These are phyloP conservation scores for Nasonia oneida DNA, from an alignment of 2,888 invertebrate genomes.

Conservation along the genomic window DNA sequence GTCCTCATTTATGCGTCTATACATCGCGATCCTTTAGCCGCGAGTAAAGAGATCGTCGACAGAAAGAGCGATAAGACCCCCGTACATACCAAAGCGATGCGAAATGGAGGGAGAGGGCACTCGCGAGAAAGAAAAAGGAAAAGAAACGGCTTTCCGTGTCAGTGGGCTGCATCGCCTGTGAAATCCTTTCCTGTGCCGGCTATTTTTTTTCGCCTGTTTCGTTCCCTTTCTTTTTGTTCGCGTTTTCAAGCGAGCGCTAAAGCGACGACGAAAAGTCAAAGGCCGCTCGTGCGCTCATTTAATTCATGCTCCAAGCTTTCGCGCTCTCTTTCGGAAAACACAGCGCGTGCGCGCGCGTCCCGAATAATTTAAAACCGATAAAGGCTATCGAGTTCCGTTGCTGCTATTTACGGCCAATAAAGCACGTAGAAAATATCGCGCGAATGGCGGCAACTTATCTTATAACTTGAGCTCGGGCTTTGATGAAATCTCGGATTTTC, in stretches of 20 bases:
- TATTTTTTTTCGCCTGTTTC: background rate
- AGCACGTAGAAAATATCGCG: constrained; percentile 50
- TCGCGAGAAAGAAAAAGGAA: background rate
- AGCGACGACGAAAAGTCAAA: constrained; percentile 33
- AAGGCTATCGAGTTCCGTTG: constrained; percentile 45
- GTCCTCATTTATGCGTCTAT: background rate
- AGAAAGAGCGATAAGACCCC: background rate
- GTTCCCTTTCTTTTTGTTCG: background rate
- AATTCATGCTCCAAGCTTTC: constrained; percentile 48
- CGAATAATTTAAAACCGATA: constrained; percentile 60
- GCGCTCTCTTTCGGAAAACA: constrained; percentile 33
- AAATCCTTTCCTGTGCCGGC: constrained; percentile 3
- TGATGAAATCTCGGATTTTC: background rate
- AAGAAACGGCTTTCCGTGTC: constrained; percentile 36
- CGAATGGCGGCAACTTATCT: constrained; percentile 45
- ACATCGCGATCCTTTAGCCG: background rate
- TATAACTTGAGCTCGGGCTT: background rate
- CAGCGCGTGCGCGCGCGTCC: background rate
- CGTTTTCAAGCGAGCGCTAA: background rate
- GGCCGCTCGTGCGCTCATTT: constrained; percentile 29
- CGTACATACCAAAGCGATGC: background rate
- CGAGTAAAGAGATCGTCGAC: background rate
- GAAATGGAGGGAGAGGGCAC: too few species aligned
- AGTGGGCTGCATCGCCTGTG: constrained; percentile 21
- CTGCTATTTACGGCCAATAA: constrained; percentile 56